Base-by-base conservation (phyloP, 2,888 invertebrate species). In the Anticlea derivata region DNA sequence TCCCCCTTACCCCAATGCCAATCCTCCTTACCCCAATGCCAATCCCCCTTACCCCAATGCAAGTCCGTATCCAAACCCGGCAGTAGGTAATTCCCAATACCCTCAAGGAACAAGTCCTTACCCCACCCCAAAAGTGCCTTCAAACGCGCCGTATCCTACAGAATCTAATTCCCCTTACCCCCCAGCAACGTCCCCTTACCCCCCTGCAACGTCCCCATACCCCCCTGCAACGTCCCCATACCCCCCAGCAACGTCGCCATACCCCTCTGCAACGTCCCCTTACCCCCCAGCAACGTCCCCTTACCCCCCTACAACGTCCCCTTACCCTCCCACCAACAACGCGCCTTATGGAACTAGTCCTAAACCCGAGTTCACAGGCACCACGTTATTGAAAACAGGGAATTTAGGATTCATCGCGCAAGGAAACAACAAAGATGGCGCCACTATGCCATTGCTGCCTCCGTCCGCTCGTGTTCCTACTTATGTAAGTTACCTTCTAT, bases 391-490 rank as follows among this genome's bases (percentile, higher is more conserved):
- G 23, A 78, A 68, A 44, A 75, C 77, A 4, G 80, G 75, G 0
- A 71, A 63, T 5, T 7, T 71, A 1, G 80, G 80, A 0, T 81
- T 80, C 24, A 55, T 22, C 6, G 20, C 27, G 2, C 51, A 39
- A 5, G 50, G 41, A 2, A 40, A 38, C 11, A 55, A 61, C 13
- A 47, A 50, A 0, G 46, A 61, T 3, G 43, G 40, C 2, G 55
- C 48, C 6, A 24, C 50, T 0, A 56, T 73, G 20, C 80, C 83
- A 0, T 34, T 70, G 6, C 38, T 80, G 29, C 80, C 83, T 0
- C 60, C 63, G 0, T 68, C 67, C 5, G 54, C 63, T 5, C 60
- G 50, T 6, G 65, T 74, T 12, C 38, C 45, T n/a, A 76, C 80
- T 4, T 70, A 73, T 45, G 80, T 78, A 35, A 67, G 72, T 37